Percentiles rank a stretch among this genome's conserved stretches.
Conservation (phyloP, 2,888 invertebrate species). For the Cheiracanthium punctorium region DNA sequence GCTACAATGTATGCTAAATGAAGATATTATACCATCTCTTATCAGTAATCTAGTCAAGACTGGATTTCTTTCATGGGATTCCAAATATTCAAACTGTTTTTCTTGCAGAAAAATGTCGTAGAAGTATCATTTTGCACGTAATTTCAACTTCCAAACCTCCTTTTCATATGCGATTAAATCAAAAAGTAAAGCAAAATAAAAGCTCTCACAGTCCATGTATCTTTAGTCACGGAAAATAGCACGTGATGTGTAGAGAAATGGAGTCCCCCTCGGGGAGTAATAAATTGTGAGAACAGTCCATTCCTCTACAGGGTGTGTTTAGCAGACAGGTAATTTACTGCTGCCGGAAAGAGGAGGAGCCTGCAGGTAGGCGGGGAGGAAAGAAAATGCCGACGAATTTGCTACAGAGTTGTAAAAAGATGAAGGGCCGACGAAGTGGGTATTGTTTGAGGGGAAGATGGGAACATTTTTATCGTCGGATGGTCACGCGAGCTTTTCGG, state of each 20-base stretch:
- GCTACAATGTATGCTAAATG: too few relatives aligned
- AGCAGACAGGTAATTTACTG: slow-evolving; percentile 9
- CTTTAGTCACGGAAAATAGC: neutral
- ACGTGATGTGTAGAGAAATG: slow-evolving; percentile 1
- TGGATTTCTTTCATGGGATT: too few relatives aligned
- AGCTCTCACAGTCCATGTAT: neutral
- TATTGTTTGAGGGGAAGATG: neutral
- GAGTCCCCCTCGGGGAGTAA: neutral
- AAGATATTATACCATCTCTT: too few relatives aligned
- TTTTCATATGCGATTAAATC: too few relatives aligned
- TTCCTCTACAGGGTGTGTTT: neutral
- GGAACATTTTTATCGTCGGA: neutral
- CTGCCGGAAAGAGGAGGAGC: slow-evolving; percentile 4
- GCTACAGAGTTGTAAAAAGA: neutral
- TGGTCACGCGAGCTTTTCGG: too few relatives aligned
- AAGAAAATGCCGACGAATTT: neutral
- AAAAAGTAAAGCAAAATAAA: neutral
- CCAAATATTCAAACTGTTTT: too few relatives aligned
- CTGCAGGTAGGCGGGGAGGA: neutral
- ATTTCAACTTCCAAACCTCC: too few relatives aligned
- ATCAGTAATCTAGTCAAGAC: too few relatives aligned
- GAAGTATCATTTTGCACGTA: too few relatives aligned
- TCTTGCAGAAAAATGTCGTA: too few relatives aligned
- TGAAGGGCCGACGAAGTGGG: neutral
- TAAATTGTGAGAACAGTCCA: neutral